These are phyloP conservation scores for Macrotis lagotis DNA, from an alignment of 2,113 vertebrate species.

Conservation along the genomic window DNA sequence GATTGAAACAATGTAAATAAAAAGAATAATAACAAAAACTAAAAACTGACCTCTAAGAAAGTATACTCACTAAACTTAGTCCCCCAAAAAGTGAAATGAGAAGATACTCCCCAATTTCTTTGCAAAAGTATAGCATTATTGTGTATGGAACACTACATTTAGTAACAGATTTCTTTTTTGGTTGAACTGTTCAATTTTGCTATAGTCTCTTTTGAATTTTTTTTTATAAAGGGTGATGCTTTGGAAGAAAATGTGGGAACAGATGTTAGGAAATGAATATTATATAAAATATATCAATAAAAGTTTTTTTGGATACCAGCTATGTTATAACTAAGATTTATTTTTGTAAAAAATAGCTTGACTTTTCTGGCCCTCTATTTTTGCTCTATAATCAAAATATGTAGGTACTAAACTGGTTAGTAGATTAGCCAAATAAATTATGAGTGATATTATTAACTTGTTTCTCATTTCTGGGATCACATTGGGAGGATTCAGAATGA, in stretches of 20 bases:
- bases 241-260: not conserved
- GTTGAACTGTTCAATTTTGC: not conserved
- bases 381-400: not conserved
- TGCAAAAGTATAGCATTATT: not conserved
- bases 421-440: not conserved
- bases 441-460: not conserved
- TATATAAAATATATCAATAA: not conserved
- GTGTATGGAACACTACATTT: no score
- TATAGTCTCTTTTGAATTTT: not conserved
- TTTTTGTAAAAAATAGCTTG: not conserved
- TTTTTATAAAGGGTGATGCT: not conserved
- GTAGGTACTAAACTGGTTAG: not conserved
- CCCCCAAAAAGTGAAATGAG: no score
- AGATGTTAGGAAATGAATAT: not conserved
- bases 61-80: no score
- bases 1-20: no score
- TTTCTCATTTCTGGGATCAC: not conserved
- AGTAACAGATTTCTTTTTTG: no score
- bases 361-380: not conserved
- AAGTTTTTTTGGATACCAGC: no score
- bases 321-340: not conserved
- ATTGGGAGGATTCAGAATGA: not conserved
- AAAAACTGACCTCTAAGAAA: no score
- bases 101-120: not conserved
- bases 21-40: no score